phyloP scores from a whole-genome alignment of 1,140 invertebrate genomes.

The Drosophila oshimai region DNA sequence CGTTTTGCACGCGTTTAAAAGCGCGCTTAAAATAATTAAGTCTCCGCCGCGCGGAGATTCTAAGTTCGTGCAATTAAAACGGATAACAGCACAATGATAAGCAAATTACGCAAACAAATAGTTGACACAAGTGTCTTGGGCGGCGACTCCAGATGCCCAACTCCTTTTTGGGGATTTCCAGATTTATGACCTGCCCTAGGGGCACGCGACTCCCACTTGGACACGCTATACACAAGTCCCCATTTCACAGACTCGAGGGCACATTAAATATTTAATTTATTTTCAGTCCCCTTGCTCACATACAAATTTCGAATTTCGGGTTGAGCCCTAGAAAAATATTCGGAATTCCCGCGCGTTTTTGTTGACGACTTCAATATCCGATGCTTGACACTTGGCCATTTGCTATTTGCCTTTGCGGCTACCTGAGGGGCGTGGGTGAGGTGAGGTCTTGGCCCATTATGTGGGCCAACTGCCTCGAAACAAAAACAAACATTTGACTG shows the following conservation, averaged over 20 bases:
- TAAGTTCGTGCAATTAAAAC: slow-evolving; percentile 36
- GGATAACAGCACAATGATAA: slow-evolving; percentile 13
- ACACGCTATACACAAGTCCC: slow-evolving; percentile 35
- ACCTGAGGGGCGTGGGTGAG: slow-evolving; percentile 22
- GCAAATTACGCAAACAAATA: slow-evolving; percentile 54
- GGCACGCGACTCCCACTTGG: slow-evolving; percentile 34
- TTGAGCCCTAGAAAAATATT: slow-evolving; percentile 7
- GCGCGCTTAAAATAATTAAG: slow-evolving; percentile 66
- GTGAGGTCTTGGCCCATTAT: slow-evolving; percentile 19
- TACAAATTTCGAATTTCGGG: slow-evolving; percentile 7
- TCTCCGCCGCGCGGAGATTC: slow-evolving; percentile 35
- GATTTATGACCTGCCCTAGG: slow-evolving; percentile 25
- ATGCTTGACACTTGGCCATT: slow-evolving; percentile 19
- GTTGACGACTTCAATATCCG: slow-evolving; percentile 27
- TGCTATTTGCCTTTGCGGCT: slow-evolving; percentile 14
- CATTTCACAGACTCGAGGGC: not conserved
- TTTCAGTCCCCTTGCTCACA: not conserved
- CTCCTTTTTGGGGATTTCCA: slow-evolving; percentile 23
- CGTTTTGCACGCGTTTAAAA: slow-evolving; percentile 60
- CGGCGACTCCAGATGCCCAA: not conserved
- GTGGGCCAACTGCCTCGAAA: slow-evolving; percentile 33
- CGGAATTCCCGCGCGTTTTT: slow-evolving; percentile 22
- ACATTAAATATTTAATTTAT: slow-evolving; percentile 51
- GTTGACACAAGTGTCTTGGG: slow-evolving; percentile 41
- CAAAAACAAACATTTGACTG: slow-evolving; percentile 5